phyloP scores from a whole-genome alignment of 2,113 vertebrate genomes.

The Calidris pugnax region DNA sequence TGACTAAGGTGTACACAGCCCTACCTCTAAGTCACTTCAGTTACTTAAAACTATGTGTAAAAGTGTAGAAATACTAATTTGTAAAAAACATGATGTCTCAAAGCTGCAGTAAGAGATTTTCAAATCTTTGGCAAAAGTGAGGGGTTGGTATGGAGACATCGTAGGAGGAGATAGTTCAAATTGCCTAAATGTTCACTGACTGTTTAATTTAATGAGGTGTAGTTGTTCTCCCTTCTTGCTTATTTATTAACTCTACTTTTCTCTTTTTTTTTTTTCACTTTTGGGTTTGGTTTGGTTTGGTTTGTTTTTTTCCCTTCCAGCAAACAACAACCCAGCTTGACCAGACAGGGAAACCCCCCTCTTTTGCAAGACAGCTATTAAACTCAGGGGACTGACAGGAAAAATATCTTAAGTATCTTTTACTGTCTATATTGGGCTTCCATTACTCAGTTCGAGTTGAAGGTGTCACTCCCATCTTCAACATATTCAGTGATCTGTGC shows the following conservation, averaged over 20 bases:
- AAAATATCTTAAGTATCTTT: background rate
- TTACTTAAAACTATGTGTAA: background rate
- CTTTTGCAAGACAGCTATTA: background rate
- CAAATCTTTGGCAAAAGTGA: background rate
- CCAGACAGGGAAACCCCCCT: background rate
- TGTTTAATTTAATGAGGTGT: background rate
- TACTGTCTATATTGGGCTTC: background rate
- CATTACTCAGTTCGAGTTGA: slow-evolving; percentile 3
- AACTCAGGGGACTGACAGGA: background rate
- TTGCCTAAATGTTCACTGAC: background rate
- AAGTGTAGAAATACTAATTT: background rate
- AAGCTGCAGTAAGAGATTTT: background rate
- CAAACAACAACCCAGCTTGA: background rate
- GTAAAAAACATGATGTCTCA: background rate
- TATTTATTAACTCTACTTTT: background rate
- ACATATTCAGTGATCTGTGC: background rate
- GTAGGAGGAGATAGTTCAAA: background rate
- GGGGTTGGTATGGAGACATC: background rate
- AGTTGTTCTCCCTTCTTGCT: background rate
- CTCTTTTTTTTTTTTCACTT: background rate
- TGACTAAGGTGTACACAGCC: background rate
- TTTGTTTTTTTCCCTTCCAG: background rate
- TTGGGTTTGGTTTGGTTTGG: background rate
- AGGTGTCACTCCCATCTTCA: background rate
- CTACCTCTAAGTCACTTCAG: background rate